Conservation (phyloP, 2,113 vertebrate species). For the Diadophis punctatus region DNA sequence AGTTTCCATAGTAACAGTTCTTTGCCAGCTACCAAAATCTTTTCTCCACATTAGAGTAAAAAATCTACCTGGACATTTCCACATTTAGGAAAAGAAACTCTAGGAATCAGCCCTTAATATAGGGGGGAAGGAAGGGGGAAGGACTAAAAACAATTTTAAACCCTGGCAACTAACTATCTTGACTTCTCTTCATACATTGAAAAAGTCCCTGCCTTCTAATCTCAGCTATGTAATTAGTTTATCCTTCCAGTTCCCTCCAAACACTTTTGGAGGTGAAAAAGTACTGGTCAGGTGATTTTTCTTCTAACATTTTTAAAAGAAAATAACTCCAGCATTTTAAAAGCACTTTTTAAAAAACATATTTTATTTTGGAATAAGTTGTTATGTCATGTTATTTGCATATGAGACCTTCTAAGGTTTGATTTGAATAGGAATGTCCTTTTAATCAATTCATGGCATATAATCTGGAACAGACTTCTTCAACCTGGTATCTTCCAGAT, state of each 20-base stretch:
- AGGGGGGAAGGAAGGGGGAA: neutral
- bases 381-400: neutral
- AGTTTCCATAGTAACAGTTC: neutral
- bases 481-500: neutral
- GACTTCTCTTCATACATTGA: neutral
- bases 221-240: neutral
- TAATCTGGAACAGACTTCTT: neutral
- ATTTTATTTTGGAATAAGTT: neutral
- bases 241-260: neutral
- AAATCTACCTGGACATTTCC: neutral
- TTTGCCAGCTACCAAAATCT: neutral
- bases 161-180: neutral
- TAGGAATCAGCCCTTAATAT: neutral
- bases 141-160: neutral
- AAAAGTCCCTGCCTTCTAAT: neutral
- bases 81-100: neutral
- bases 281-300: neutral
- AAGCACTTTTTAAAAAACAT: neutral
- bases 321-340: neutral
- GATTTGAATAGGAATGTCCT: neutral
- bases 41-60: neutral
- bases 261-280: neutral
- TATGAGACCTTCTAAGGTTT: neutral
- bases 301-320: neutral
- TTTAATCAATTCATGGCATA: neutral